These are phyloP conservation scores for Vulpes vulpes DNA, from an alignment of 2,113 vertebrate genomes.

Conservation along the genomic window DNA sequence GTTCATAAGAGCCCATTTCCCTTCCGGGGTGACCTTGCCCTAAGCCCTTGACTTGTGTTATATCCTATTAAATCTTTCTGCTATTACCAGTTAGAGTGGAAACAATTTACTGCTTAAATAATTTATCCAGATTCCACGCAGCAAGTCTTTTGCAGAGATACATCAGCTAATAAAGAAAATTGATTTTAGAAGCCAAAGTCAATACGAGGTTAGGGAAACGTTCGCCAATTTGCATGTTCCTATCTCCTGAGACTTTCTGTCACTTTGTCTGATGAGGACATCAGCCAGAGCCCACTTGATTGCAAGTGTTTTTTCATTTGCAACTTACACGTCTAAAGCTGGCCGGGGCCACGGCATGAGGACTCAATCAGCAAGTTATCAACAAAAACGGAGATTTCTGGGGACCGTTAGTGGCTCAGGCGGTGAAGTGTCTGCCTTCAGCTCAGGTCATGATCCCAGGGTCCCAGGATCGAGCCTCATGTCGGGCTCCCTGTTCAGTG, in stretches of 20 bases:
- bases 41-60: neutral
- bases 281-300: neutral
- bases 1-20: neutral
- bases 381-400: neutral
- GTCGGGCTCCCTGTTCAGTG: neutral
- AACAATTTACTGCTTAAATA: conserved; percentile 86
- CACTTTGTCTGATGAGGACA: conserved; percentile 6
- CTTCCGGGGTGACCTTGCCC: conserved; percentile 78
- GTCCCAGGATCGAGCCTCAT: neutral
- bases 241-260: conserved; percentile 42
- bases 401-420: neutral
- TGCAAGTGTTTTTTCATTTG: neutral
- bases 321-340: rapidly evolving
- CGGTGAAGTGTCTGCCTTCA: neutral
- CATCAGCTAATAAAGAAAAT: conserved; percentile 90
- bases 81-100: conserved; percentile 71
- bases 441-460: neutral
- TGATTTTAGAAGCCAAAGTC: conserved; percentile 86
- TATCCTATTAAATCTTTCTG: conserved; percentile 65
- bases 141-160: conserved; percentile 85
- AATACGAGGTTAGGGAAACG: conserved; percentile 81
- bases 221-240: neutral
- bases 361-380: neutral
- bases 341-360: neutral
- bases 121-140: conserved; percentile 85